These are phyloP conservation scores for Muscicapa adusta DNA, from an alignment of 2,113 vertebrate species.

Conservation along the genomic window DNA sequence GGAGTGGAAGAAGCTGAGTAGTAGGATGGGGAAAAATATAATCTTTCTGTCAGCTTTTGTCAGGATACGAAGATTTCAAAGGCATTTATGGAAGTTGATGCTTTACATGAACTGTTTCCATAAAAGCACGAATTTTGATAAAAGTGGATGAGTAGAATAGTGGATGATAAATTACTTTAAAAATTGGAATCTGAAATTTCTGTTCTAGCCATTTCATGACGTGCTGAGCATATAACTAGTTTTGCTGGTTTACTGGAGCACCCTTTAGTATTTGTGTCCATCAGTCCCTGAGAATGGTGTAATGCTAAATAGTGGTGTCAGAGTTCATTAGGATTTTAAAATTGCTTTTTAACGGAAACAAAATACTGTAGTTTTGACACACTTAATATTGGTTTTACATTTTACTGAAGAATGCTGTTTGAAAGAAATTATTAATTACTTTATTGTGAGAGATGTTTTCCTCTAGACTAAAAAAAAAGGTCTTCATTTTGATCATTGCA, in stretches of 20 bases:
- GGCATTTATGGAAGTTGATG: not conserved
- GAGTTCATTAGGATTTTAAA: not conserved
- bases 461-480: too few relatives aligned
- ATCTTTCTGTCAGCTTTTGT: not conserved
- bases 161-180: not conserved
- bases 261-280: not conserved
- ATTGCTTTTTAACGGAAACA: not conserved
- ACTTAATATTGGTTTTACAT: not conserved
- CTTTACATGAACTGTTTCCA: not conserved
- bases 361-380: not conserved
- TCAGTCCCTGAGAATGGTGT: not conserved
- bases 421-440: not conserved
- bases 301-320: not conserved
- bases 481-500: too few relatives aligned
- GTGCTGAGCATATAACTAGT: not conserved
- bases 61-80: not conserved
- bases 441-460: not conserved
- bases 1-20: not conserved
- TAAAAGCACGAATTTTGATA: not conserved
- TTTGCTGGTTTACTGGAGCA: not conserved
- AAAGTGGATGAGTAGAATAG: not conserved
- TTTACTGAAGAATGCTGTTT: not conserved
- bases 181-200: not conserved
- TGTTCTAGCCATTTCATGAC: not conserved
- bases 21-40: not conserved